Base-by-base conservation (phyloP, 1,140 invertebrate genomes). In the Platyscapa corneri region DNA sequence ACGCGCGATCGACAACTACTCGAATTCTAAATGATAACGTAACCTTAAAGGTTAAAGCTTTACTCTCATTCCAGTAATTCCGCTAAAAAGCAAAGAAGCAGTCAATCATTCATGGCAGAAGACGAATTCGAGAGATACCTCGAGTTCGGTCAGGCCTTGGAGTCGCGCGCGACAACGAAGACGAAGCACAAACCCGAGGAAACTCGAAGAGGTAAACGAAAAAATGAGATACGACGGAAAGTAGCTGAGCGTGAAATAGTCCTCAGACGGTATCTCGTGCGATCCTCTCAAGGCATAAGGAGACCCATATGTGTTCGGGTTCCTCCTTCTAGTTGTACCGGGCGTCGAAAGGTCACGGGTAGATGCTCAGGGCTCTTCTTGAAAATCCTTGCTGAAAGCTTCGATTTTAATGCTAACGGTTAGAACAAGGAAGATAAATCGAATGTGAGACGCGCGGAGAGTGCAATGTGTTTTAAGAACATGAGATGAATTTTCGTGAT, bases 221-320 rank as follows among this genome's bases (percentile, higher is more conserved):
- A 92, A 92, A 91, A 92, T 92, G 89, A 91, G 89, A 91, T 90
- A 92, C 90, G 90, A 91, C 87, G 87, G 89, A 32, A 30, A 87
- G 91, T 89, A 91, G 88, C 90, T 90, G 90, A 92, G 91, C 89
- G 89, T 91, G 90, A 92, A 93, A 91, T 92, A 91, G 90, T 89
- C 86, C 86, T 64, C 74, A 42, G 74, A 83, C 39, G 27, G 64
- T 80, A 37, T 46, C 86, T n/a, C 56, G 53, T 6, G 42, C 75
- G 75, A 77, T 77, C 20, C 18, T 78, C 32, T 39, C 46, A 6
- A 56, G 12, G 46, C 23, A 32, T 20, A 56, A 77, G 46, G n/a
- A 34, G 1, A 77, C 42, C n/a, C n/a, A 32, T 34, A 46, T 34
- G 49, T 37, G 34, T 32, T 30, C 77, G 34, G 34, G 18, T 7